These are phyloP conservation scores for Chydorus sphaericus DNA, from an alignment of 2,888 invertebrate genomes.

Conservation along the genomic window DNA sequence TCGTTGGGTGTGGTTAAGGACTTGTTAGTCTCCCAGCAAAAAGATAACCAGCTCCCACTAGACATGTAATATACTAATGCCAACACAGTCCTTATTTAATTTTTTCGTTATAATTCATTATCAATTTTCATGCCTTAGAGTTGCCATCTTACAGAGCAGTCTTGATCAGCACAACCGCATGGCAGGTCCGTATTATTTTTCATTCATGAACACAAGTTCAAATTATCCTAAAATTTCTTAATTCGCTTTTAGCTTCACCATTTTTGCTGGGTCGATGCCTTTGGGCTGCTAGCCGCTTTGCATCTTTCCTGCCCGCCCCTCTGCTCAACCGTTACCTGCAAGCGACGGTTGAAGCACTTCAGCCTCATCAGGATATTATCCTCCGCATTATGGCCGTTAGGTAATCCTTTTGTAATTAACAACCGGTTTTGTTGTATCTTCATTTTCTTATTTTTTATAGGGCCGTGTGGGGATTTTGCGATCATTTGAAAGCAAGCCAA, in stretches of 20 bases:
- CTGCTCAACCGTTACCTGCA: constrained; percentile 34
- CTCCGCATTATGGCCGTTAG: constrained; percentile 39
- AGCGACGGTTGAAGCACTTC: constrained; percentile 39
- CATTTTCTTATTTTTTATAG: constrained; percentile 19
- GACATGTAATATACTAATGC: too few relatives aligned
- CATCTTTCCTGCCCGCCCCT: constrained; percentile 34
- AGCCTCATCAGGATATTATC: constrained; percentile 35
- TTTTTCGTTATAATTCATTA: too few relatives aligned
- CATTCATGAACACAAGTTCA: too few relatives aligned
- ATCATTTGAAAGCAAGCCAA: constrained; percentile 35
- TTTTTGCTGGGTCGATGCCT: constrained; percentile 41
- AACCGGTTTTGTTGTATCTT: neutral
- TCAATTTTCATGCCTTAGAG: too few relatives aligned
- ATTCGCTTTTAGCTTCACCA: constrained; percentile 33
- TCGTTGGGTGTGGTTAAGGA: constrained; percentile 41
- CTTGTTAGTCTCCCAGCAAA: constrained; percentile 27
- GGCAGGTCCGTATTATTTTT: neutral
- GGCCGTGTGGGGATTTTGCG: constrained; percentile 36
- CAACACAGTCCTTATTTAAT: too few relatives aligned
- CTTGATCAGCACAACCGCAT: constrained; percentile 8
- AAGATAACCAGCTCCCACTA: constrained; percentile 1
- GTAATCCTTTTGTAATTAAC: constrained; percentile 16
- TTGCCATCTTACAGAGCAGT: constrained; percentile 10
- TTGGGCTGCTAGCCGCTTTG: constrained; percentile 39
- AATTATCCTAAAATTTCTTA: neutral